Percentiles rank a stretch among this genome's conserved stretches.
Evolutionary conservation across 37 sponge, comb jelly and placozoan species (phyloP).

Genomic region (Mnemiopsis leidyi): DNA sequence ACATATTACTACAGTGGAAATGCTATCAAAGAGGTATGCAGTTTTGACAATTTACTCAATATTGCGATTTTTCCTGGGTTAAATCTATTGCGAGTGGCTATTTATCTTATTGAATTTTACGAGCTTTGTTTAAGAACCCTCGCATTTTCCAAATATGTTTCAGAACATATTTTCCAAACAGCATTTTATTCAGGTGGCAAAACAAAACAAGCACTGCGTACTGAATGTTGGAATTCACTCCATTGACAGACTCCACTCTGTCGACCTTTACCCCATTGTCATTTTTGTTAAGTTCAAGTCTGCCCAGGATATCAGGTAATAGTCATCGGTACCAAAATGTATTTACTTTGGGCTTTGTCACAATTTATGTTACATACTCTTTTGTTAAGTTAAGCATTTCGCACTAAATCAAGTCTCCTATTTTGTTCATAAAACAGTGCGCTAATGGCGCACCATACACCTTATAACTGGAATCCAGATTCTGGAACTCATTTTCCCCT

Average conservation of each 20-base stretch:
- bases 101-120: too few species aligned
- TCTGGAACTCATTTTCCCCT: too few species aligned
- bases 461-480: too few species aligned
- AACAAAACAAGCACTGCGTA: conserved; percentile 39
- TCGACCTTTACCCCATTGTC: conserved; percentile 58
- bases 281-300: conserved; percentile 63
- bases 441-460: too few species aligned
- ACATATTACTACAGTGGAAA: conserved; percentile 61
- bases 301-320: conserved; percentile 41
- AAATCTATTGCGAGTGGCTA: too few species aligned
- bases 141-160: too few species aligned
- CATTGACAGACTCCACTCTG: conserved; percentile 56
- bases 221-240: conserved; percentile 51
- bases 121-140: too few species aligned
- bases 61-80: too few species aligned
- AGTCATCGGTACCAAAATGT: too few species aligned
- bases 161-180: too few species aligned
- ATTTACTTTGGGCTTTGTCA: too few species aligned
- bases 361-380: background rate
- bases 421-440: background rate
- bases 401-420: background rate
- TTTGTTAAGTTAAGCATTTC: background rate
- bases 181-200: conserved; percentile 19
- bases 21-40: conserved; percentile 61
- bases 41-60: too few species aligned